These are phyloP conservation scores for Anthopleura sola DNA, from an alignment of 64 coral and sea anemone species.

Conservation along the genomic window DNA sequence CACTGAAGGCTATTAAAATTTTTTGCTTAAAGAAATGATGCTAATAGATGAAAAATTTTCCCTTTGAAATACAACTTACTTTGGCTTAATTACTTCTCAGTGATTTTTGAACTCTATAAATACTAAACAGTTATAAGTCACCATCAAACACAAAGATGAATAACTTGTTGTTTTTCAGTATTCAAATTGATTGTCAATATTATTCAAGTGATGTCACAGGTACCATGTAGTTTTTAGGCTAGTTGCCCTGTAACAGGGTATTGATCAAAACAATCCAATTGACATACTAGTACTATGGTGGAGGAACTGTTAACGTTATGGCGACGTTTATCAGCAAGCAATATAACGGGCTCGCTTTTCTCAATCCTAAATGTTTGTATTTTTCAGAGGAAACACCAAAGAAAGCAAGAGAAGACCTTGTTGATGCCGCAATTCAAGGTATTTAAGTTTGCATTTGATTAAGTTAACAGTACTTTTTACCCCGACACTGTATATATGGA, in stretches of 20 bases:
- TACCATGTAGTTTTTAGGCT: not conserved
- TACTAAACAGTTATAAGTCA: too few relatives aligned
- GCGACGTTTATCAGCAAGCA: not conserved
- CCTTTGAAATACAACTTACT: too few relatives aligned
- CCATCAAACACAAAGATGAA: too few relatives aligned
- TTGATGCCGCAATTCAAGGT: slow-evolving; percentile 3
- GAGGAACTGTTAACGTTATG: not conserved
- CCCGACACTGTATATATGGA: not conserved
- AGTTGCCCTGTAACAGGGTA: not conserved
- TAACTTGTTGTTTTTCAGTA: not conserved
- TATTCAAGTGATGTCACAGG: not conserved
- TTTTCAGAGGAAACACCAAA: not conserved
- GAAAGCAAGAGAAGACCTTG: not conserved
- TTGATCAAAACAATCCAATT: not conserved
- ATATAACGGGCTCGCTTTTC: not conserved
- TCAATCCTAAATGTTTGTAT: not conserved
- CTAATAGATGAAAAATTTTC: not conserved
- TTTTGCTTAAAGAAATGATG: too few relatives aligned
- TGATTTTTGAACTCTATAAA: too few relatives aligned
- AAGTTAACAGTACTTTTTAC: not conserved
- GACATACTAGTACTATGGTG: not conserved
- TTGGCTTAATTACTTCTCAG: too few relatives aligned
- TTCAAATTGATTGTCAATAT: not conserved
- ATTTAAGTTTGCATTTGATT: not conserved
- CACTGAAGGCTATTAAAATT: not conserved